A percentile compares a stretch with the other conserved stretches of the same genome.
phyloP scores from a whole-genome alignment of 2,888 invertebrate species.

The Gasteruption jaculator region DNA sequence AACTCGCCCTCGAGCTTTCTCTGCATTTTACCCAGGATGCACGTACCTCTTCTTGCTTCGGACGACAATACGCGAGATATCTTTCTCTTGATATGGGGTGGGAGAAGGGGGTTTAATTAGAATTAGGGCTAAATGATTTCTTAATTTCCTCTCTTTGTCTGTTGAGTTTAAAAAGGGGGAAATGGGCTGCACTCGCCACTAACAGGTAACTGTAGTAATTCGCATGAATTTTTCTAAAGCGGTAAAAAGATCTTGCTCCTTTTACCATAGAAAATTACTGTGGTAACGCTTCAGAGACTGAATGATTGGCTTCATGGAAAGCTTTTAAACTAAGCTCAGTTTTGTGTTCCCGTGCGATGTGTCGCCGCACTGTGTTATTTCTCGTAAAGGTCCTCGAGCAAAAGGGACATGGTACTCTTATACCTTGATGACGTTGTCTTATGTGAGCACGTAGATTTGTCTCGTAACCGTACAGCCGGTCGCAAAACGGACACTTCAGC shows the following conservation, averaged over 20 bases:
- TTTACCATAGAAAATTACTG: too few relatives aligned
- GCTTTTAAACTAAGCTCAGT: slow-evolving; percentile 66
- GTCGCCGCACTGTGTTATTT: slow-evolving; percentile 87
- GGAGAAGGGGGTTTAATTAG: too few relatives aligned
- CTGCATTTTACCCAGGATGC: too few relatives aligned
- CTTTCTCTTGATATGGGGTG: too few relatives aligned
- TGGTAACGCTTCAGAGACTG: slow-evolving; percentile 42
- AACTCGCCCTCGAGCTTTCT: too few relatives aligned
- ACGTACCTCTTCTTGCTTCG: too few relatives aligned
- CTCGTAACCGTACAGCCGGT: slow-evolving; percentile 88
- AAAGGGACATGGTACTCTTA: slow-evolving; percentile 86
- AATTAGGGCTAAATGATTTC: too few relatives aligned
- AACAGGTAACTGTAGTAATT: slow-evolving; percentile 37
- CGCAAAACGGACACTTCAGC: slow-evolving; percentile 88
- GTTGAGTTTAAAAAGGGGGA: slow-evolving; percentile 13
- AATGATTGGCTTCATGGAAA: slow-evolving; percentile 55
- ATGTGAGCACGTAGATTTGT: slow-evolving; percentile 89
- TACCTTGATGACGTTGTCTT: slow-evolving; percentile 86
- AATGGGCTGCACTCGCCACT: slow-evolving; percentile 26
- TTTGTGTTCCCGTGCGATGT: slow-evolving; percentile 87
- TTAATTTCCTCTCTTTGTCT: too few relatives aligned
- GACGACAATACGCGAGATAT: too few relatives aligned
- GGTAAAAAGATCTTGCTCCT: slow-evolving; percentile 14
- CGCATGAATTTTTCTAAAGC: slow-evolving; percentile 24
- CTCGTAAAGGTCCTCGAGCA: slow-evolving; percentile 87